phyloP scores from a whole-genome alignment of 2,888 invertebrate genomes.

The Limenitis camilla region DNA sequence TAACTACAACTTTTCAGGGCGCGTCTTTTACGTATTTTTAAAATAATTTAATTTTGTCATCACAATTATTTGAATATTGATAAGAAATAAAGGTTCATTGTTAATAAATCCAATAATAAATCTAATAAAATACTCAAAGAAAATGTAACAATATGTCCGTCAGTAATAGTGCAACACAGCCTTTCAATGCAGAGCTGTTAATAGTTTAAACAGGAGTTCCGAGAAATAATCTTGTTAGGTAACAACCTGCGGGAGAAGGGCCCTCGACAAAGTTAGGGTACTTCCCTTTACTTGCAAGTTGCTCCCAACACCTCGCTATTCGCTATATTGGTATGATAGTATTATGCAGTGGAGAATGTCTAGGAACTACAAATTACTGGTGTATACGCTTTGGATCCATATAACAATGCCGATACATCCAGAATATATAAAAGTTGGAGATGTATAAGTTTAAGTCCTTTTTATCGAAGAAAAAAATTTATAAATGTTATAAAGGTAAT shows the following conservation, averaged over 20 bases:
- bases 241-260: conserved; percentile 55
- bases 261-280: conserved; percentile 51
- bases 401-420: conserved; percentile 10
- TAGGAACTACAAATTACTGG: conserved; percentile 14
- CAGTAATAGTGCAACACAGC: conserved; percentile 19
- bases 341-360: conserved; percentile 18
- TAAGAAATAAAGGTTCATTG: no score
- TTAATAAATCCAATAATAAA: no score
- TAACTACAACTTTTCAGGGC: no score
- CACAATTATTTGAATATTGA: no score
- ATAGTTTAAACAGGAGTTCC: conserved; percentile 52
- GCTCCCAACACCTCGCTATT: conserved; percentile 27
- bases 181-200: conserved; percentile 43
- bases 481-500: no score
- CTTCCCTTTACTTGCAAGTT: conserved; percentile 55
- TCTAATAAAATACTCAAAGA: no score
- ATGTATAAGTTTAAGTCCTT: not conserved
- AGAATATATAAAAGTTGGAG: no score
- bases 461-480: no score
- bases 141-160: not conserved
- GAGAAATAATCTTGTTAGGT: conserved; percentile 61
- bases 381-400: conserved; percentile 11
- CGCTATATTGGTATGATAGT: conserved; percentile 28
- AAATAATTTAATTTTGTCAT: no score
- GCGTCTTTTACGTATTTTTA: no score